Conservation (phyloP, 2,888 invertebrate genomes). For the Sinopyrophorus schimmeli region DNA sequence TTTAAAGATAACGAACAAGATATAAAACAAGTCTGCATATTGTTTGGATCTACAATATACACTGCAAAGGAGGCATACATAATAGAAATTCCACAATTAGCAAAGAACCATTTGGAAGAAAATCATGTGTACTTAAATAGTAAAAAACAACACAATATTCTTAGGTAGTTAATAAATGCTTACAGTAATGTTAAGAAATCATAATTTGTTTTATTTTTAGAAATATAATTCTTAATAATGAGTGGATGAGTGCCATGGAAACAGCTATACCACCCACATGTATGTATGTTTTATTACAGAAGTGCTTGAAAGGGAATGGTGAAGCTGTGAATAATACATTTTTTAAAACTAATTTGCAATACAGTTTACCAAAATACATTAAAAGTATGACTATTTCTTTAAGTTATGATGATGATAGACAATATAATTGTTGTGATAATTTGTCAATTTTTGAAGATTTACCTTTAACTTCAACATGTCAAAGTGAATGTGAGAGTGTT, state of each 20-base stretch:
- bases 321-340: slow-evolving; percentile 55
- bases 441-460: slow-evolving; percentile 44
- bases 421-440: slow-evolving; percentile 46
- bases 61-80: slow-evolving; percentile 46
- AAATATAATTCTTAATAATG: slow-evolving; percentile 57
- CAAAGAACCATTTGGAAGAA: slow-evolving; percentile 43
- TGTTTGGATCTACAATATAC: slow-evolving; percentile 46
- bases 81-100: slow-evolving; percentile 40
- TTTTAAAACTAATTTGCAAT: slow-evolving; percentile 50
- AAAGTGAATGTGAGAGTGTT: too few species aligned
- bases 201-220: slow-evolving; percentile 48
- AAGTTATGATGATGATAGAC: slow-evolving; percentile 32
- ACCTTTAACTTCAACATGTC: slow-evolving; percentile 21
- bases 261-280: slow-evolving; percentile 57
- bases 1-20: slow-evolving; percentile 37
- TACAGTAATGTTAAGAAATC: background rate
- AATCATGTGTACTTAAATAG: slow-evolving; percentile 43
- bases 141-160: slow-evolving; percentile 45
- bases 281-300: slow-evolving; percentile 58
- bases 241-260: slow-evolving; percentile 55
- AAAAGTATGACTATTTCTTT: slow-evolving; percentile 45
- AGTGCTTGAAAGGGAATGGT: slow-evolving; percentile 51
- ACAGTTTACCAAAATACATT: slow-evolving; percentile 38
- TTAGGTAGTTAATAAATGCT: slow-evolving; percentile 44
- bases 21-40: slow-evolving; percentile 44